phyloP scores from a whole-genome alignment of 2,888 invertebrate species.

The Drosophila nr. perissopoda region DNA sequence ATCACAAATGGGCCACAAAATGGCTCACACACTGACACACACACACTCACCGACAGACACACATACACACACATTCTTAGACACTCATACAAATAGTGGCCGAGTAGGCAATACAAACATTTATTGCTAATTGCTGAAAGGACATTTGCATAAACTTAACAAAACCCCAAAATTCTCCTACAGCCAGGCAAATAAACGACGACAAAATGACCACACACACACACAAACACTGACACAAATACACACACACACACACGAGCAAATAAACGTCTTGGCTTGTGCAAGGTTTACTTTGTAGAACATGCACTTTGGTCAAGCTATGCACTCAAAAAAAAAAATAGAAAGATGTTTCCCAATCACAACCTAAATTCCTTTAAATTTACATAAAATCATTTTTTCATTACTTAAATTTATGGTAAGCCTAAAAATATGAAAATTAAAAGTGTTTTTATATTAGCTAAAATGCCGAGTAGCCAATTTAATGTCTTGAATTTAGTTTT shows the following conservation, averaged over 20 bases:
- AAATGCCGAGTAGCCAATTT: not conserved
- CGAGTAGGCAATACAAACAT: slow-evolving; percentile 63
- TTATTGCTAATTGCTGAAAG: slow-evolving; percentile 76
- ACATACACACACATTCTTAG: slow-evolving; percentile 20
- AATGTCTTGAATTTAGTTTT: not conserved
- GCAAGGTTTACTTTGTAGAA: slow-evolving; percentile 20
- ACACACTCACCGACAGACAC: slow-evolving; percentile 20
- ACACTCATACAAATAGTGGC: slow-evolving; percentile 9
- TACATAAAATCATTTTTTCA: not conserved
- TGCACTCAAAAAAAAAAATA: slow-evolving; percentile 14
- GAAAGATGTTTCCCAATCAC: not conserved
- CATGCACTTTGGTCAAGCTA: slow-evolving; percentile 18
- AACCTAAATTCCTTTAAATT: not conserved
- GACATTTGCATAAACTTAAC: slow-evolving; percentile 77
- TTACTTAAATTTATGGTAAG: not conserved
- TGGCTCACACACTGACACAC: slow-evolving; percentile 45
- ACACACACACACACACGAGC: not conserved
- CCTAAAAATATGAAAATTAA: not conserved
- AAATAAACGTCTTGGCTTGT: slow-evolving; percentile 45
- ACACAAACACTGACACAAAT: slow-evolving; percentile 18
- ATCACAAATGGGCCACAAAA: slow-evolving; percentile 76
- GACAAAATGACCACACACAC: slow-evolving; percentile 61
- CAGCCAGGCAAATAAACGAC: slow-evolving; percentile 61
- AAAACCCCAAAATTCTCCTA: slow-evolving; percentile 69
- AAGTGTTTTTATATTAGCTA: not conserved